A percentile compares a stretch with the other conserved stretches of the same genome.
phyloP scores from a whole-genome alignment of 2,888 invertebrate genomes.

The Neoaliturus tenellus region DNA sequence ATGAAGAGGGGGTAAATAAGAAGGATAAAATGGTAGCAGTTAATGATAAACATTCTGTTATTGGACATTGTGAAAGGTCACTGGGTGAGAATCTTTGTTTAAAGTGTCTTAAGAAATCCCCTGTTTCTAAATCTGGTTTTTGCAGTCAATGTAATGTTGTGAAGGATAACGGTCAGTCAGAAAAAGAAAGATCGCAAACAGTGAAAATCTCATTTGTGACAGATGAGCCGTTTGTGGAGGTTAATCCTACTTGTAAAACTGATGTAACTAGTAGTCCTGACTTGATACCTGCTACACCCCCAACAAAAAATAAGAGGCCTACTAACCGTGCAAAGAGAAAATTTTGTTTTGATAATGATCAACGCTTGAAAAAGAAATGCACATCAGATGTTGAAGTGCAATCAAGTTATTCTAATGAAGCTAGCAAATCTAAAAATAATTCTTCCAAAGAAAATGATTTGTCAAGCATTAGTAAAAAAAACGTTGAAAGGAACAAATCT shows the following conservation, averaged over 20 bases:
- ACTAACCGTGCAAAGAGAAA: constrained; percentile 27
- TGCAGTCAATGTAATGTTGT: neutral
- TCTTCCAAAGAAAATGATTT: neutral
- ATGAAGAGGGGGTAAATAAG: neutral
- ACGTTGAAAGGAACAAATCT: neutral
- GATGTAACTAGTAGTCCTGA: constrained; percentile 1
- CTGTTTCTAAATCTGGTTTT: neutral
- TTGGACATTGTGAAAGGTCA: neutral
- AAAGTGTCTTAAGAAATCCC: neutral
- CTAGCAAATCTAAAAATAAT: neutral
- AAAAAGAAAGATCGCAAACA: neutral
- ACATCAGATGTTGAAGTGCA: neutral
- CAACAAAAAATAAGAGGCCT: neutral
- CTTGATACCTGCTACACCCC: constrained; percentile 13
- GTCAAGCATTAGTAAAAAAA: neutral
- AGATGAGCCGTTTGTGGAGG: neutral
- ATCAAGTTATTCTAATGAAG: neutral
- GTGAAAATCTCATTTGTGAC: neutral
- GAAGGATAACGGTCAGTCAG: neutral
- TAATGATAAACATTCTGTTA: neutral
- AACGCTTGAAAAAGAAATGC: neutral
- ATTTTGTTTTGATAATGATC: neutral
- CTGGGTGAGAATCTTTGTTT: constrained; percentile 11
- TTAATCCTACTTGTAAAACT: neutral
- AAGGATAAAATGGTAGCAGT: neutral